These are phyloP conservation scores for Orchestia grillus DNA, from an alignment of 1,140 invertebrate genomes.

Conservation along the genomic window DNA sequence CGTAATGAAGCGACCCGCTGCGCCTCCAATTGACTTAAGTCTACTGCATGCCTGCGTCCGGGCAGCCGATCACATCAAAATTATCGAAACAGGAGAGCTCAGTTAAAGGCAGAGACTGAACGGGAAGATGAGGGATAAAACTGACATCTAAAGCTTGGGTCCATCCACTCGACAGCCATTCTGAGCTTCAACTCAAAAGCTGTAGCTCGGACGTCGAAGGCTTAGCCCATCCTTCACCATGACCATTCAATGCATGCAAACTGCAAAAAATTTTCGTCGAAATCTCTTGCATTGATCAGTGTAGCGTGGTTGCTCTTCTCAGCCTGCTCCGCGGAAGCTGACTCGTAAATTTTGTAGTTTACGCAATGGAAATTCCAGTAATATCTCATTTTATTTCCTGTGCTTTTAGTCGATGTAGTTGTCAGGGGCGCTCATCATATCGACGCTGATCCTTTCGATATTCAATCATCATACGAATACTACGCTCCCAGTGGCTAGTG, in stretches of 20 bases:
- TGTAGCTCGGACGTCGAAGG: not conserved
- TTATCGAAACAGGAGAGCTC: not conserved
- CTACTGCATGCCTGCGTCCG: not conserved
- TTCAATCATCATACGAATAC: no score
- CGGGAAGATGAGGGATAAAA: not conserved
- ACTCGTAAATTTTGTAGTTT: no score
- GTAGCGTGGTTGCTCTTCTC: no score
- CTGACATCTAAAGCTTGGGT: not conserved
- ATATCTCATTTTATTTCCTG: no score
- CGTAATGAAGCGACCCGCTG: not conserved
- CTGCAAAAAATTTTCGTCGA: not conserved
- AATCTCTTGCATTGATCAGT: not conserved
- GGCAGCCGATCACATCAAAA: not conserved
- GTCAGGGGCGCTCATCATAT: no score
- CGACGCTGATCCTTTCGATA: no score
- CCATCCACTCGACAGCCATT: not conserved
- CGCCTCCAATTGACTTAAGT: not conserved
- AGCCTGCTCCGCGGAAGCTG: no score
- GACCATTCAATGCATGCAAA: not conserved
- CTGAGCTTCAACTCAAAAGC: not conserved
- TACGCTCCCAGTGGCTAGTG: no score
- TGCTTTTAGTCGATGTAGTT: no score
- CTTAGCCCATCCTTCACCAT: not conserved
- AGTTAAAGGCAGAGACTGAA: not conserved
- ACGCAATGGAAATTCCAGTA: no score